Base-by-base conservation (phyloP, 2,113 vertebrate species). In the Poicephalus gulielmi region DNA sequence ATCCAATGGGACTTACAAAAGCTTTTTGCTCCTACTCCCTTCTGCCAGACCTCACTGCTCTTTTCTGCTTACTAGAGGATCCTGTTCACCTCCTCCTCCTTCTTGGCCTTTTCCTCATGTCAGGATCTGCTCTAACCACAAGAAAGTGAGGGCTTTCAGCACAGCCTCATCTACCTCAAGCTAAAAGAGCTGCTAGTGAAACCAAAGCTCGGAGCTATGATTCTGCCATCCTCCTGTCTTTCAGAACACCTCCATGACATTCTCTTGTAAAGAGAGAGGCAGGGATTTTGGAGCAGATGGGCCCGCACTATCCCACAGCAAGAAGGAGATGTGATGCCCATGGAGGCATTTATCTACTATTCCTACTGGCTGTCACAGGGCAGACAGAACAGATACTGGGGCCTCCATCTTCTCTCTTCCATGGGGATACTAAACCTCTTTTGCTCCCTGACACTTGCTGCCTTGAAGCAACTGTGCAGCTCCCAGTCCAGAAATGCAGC, bases 261-360 rank as follows among this genome's bases (percentile, higher is more conserved):
- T 44, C 17, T 17, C 9, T 22, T 49, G 73, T 44, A 70, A 74
- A 85, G 37, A 17, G 9, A 88, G 25, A 89, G 9, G 6, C 37
- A 81, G 41, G 49, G 6, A 50, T 28, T 78, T 74, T 66, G 20
- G 33, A 75, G 20, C 7, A 62, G 23, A 57, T 43, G 13, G 16
- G 3, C 3, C 8, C 28, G 68, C 3, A 10, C 12, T 11, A 35
- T 14, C 1, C 0, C 23, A 66, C 24, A 77, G 17, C 13, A 59
- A 41, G n/a, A 80, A 63, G 19, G 27, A 63, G 4, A 35, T 9
- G 10, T 5, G 1, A 18, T 28, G 18, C 14, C 18, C 33, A 35
- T 7, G 37, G 20, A 30, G 9, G 10, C 8, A 33, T 46, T 83
- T 74, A 9, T 35, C 30, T 73, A 0, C 8, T 46, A 10, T 70